Conservation (phyloP, 2,888 invertebrate species). For the Eueremaeus valkanovi region DNA sequence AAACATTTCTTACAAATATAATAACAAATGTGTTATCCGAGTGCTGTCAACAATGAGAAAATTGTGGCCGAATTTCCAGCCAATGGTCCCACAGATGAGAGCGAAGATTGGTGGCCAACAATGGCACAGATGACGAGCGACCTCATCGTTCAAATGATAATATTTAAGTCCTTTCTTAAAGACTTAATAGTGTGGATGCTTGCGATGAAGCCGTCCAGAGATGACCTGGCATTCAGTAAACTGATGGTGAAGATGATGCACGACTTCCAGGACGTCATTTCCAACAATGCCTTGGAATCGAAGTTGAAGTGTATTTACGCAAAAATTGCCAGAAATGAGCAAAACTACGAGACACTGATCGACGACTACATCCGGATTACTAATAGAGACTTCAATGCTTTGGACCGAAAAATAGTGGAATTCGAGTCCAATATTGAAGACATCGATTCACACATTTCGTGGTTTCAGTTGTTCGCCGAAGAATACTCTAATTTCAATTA, state of each 20-base stretch:
- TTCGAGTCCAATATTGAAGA: not conserved
- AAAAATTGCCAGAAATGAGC: not conserved
- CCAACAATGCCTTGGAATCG: not conserved
- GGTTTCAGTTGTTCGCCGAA: not conserved
- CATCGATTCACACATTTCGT: not conserved
- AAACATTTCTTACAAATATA: no score
- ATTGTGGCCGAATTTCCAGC: not conserved
- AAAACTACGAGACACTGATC: not conserved
- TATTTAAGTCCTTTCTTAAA: not conserved
- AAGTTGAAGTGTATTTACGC: not conserved
- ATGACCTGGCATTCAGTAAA: not conserved
- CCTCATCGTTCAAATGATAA: not conserved
- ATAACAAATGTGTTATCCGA: slow-evolving; percentile 5
- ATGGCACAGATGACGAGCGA: not conserved
- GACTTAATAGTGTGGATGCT: not conserved
- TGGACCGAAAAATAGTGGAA: not conserved
- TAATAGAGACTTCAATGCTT: not conserved
- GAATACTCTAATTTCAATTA: not conserved
- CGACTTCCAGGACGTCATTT: not conserved
- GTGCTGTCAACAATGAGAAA: not conserved
- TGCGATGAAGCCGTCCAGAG: not conserved
- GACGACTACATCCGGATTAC: not conserved
- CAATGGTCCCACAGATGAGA: not conserved
- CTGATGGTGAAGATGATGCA: not conserved
- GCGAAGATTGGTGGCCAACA: not conserved